These are phyloP conservation scores for Maccullochella peelii DNA, from an alignment of 2,113 vertebrate species.

Conservation along the genomic window DNA sequence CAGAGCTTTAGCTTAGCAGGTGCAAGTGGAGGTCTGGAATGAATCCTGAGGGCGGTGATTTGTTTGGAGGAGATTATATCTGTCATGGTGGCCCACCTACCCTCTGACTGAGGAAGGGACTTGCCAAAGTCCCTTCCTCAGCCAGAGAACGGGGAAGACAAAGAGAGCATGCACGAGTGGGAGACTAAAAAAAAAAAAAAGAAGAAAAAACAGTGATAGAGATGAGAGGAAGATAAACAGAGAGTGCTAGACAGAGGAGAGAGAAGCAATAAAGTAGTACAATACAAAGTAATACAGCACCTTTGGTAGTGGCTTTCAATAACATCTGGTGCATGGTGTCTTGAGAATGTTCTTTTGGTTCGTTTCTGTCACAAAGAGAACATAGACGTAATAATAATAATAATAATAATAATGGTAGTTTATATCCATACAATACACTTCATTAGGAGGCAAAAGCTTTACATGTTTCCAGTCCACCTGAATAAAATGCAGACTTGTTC, in stretches of 20 bases:
- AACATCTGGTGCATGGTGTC: slow-evolving; percentile 90
- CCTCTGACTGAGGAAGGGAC: slow-evolving; percentile 48
- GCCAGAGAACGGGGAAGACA: slow-evolving; percentile 19
- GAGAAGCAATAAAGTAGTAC: slow-evolving; percentile 25
- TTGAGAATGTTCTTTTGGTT: slow-evolving; percentile 92
- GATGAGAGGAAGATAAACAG: slow-evolving; percentile 36
- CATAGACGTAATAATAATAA: background rate
- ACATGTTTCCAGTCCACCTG: slow-evolving; percentile 7
- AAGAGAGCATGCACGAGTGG: slow-evolving; percentile 24
- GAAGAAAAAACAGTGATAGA: slow-evolving; percentile 10
- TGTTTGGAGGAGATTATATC: slow-evolving; percentile 81
- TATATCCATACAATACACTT: slow-evolving; percentile 11
- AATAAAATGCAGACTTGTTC: slow-evolving; percentile 54
- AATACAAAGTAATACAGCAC: slow-evolving; percentile 79
- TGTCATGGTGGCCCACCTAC: slow-evolving; percentile 74
- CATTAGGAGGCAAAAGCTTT: background rate
- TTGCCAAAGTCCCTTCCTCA: slow-evolving; percentile 67
- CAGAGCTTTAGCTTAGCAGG: slow-evolving; percentile 76
- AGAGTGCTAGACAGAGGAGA: background rate
- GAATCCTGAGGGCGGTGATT: slow-evolving; percentile 75
- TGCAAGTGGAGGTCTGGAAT: slow-evolving; percentile 79
- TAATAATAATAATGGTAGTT: background rate
- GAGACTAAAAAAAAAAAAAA: background rate
- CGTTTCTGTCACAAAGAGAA: slow-evolving; percentile 88
- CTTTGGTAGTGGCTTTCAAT: slow-evolving; percentile 92